phyloP scores from a whole-genome alignment of 1,140 invertebrate species.

The Physella acuta region DNA sequence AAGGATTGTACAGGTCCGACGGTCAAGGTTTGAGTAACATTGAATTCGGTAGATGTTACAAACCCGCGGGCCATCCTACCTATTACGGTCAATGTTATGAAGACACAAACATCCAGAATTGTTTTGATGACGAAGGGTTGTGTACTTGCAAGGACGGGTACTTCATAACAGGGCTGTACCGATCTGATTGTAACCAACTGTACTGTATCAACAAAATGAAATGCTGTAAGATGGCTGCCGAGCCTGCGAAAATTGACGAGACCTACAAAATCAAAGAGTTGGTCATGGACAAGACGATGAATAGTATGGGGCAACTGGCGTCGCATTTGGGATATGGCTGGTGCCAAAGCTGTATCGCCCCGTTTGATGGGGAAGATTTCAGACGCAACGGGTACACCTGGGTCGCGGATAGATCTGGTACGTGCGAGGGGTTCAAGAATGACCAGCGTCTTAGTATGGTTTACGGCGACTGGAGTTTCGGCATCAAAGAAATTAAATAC shows the following conservation, averaged over 20 bases:
- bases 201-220: neutral
- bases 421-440: neutral
- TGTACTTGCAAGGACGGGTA: neutral
- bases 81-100: neutral
- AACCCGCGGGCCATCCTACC: neutral
- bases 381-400: neutral
- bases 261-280: neutral
- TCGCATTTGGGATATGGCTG: conserved; percentile 6
- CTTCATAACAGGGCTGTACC: neutral
- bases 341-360: neutral
- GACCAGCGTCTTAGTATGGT: neutral
- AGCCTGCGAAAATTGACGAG: neutral
- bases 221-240: conserved; percentile 2
- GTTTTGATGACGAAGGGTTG: neutral
- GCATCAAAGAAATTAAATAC: conserved; percentile 9
- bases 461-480: neutral
- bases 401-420: neutral
- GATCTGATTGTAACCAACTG: neutral
- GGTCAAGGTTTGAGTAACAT: neutral
- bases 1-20: neutral
- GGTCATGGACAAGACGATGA: conserved; percentile 13
- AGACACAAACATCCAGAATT: neutral
- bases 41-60: neutral
- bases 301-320: neutral
- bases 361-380: conserved; percentile 7